phyloP scores from a whole-genome alignment of 2,113 vertebrate genomes.

The Copsychus sechellarum region DNA sequence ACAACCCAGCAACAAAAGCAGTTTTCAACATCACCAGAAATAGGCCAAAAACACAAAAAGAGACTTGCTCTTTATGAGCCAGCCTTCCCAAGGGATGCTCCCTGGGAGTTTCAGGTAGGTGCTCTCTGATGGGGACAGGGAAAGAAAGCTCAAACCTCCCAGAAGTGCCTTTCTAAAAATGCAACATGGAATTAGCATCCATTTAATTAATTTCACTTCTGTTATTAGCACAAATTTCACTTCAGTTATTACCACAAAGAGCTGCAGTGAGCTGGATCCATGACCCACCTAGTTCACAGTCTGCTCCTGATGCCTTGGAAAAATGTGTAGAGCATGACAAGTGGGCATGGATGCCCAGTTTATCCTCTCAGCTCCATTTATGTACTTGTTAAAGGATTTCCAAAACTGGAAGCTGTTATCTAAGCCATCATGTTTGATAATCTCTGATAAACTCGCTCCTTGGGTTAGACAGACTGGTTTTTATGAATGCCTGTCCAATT shows the following conservation, averaged over 20 bases:
- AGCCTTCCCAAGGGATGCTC: neutral
- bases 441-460: neutral
- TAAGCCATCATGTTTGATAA: neutral
- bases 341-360: fast-evolving
- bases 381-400: neutral
- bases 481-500: neutral
- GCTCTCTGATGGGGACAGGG: too few species aligned
- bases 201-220: neutral
- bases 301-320: neutral
- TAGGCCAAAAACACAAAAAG: fast-evolving
- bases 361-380: neutral
- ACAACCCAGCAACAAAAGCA: neutral
- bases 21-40: neutral
- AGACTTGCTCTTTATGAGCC: neutral
- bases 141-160: neutral
- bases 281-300: fast-evolving
- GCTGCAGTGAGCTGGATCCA: neutral
- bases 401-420: neutral
- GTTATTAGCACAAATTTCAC: neutral
- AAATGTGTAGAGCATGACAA: fast-evolving
- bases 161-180: neutral
- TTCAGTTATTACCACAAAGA: neutral
- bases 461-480: neutral
- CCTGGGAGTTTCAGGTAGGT: neutral
- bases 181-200: fast-evolving